Percentiles rank a stretch among this genome's conserved stretches.
phyloP scores from a whole-genome alignment of 1,140 invertebrate species.

The Brachionus sp. region DNA sequence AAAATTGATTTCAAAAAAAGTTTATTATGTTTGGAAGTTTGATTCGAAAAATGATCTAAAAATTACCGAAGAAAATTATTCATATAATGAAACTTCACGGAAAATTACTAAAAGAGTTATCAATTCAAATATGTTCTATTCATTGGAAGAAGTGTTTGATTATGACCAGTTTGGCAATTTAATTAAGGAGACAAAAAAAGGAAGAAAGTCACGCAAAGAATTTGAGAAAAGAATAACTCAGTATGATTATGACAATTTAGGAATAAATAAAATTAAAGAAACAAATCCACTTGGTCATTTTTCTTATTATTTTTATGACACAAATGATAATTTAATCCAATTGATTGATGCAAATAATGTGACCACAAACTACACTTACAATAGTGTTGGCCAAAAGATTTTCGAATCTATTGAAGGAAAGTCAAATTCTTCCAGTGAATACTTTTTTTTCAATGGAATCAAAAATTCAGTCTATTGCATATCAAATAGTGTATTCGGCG shows the following conservation, averaged over 20 bases:
- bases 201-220: neutral
- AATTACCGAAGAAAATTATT: neutral
- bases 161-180: constrained; percentile 10
- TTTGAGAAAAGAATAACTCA: neutral
- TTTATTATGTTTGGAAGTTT: constrained; percentile 4
- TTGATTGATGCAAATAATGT: neutral
- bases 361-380: constrained; percentile 3
- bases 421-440: constrained; percentile 4
- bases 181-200: neutral
- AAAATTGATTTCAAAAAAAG: constrained; percentile 3
- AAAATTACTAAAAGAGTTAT: neutral
- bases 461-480: constrained; percentile 16
- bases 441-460: constrained; percentile 6
- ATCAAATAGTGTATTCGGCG: constrained; percentile 9
- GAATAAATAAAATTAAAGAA: constrained; percentile 22
- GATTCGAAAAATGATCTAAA: neutral
- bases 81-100: neutral
- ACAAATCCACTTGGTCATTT: constrained; percentile 10
- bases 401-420: constrained; percentile 12
- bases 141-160: constrained; percentile 4
- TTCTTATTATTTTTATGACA: constrained; percentile 12
- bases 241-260: constrained; percentile 21
- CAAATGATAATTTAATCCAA: neutral
- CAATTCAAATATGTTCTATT: neutral
- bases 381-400: neutral